Percentiles rank a stretch among this genome's conserved stretches.
These are phyloP conservation scores for Podilymbus podiceps DNA, from an alignment of 2,113 vertebrate species.

Conservation along the genomic window DNA sequence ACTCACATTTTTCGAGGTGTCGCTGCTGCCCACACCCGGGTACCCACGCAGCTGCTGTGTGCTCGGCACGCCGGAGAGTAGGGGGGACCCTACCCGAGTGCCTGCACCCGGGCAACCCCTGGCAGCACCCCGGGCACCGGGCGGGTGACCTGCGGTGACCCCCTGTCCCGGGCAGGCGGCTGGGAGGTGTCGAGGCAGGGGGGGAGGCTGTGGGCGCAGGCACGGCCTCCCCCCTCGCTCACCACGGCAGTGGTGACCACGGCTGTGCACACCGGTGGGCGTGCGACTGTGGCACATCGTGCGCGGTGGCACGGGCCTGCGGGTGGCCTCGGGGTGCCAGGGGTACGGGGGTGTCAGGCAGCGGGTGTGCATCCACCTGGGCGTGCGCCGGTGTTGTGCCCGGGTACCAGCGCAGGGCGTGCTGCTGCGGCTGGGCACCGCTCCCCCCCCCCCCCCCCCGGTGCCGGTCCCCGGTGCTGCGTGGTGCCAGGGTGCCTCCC, in stretches of 20 bases:
- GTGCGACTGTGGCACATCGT: fast-evolving
- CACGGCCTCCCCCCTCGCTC: background rate
- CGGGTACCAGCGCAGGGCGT: background rate
- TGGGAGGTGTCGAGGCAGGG: background rate
- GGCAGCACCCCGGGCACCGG: background rate
- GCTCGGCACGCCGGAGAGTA: too few species aligned
- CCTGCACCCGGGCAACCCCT: background rate
- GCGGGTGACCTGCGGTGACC: fast-evolving
- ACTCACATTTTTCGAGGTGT: fast-evolving
- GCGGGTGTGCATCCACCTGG: background rate
- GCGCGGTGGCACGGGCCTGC: background rate
- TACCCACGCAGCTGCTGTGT: too few species aligned
- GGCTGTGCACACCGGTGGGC: background rate
- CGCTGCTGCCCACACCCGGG: background rate
- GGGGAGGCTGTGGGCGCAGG: background rate
- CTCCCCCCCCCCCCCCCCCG: background rate
- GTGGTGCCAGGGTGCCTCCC: background rate
- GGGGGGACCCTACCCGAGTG: background rate
- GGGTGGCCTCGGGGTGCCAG: background rate
- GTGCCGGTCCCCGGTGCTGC: background rate
- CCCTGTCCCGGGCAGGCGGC: fast-evolving
- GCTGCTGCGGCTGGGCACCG: background rate
- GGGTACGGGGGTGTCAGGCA: background rate
- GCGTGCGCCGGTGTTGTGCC: background rate
- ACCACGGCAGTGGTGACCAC: fast-evolving